Conservation (phyloP, 2,888 invertebrate genomes). For the Eueremaeus valkanovi region DNA sequence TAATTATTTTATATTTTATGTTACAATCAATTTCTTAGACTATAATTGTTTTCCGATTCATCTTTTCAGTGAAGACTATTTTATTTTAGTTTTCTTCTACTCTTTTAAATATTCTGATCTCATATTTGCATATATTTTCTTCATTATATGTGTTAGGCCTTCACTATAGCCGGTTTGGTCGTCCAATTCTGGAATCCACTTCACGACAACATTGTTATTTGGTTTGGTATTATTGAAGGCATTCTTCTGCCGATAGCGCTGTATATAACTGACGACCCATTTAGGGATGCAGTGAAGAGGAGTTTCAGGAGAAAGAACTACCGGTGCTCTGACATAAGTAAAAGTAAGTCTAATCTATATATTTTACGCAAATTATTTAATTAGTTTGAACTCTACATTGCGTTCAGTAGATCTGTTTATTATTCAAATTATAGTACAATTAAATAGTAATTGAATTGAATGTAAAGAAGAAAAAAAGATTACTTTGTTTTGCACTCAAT, state of each 20-base stretch:
- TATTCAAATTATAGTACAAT: too few relatives aligned
- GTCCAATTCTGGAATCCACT: conserved; percentile 57
- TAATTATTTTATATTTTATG: neutral
- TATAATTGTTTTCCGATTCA: conserved; percentile 29
- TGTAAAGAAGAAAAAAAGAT: too few relatives aligned
- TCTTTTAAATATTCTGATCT: neutral
- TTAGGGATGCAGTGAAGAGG: conserved; percentile 50
- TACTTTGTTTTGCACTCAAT: too few relatives aligned
- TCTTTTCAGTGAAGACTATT: neutral
- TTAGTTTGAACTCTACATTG: conserved; percentile 16
- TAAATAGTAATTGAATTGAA: too few relatives aligned
- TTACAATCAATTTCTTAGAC: conserved; percentile 18
- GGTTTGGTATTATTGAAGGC: conserved; percentile 60
- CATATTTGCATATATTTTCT: neutral
- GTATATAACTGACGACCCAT: conserved; percentile 60
- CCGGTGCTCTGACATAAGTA: conserved; percentile 41
- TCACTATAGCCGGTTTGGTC: conserved; percentile 53
- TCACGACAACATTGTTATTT: conserved; percentile 57
- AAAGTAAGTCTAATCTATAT: conserved; percentile 41
- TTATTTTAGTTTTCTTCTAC: neutral
- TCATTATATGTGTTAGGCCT: conserved; percentile 44
- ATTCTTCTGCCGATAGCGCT: conserved; percentile 59
- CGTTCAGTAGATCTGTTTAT: too few relatives aligned
- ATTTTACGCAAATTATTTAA: conserved; percentile 7
- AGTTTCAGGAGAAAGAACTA: conserved; percentile 46